phyloP scores from a whole-genome alignment of 2,888 invertebrate genomes.

The Drosophila atripex region DNA sequence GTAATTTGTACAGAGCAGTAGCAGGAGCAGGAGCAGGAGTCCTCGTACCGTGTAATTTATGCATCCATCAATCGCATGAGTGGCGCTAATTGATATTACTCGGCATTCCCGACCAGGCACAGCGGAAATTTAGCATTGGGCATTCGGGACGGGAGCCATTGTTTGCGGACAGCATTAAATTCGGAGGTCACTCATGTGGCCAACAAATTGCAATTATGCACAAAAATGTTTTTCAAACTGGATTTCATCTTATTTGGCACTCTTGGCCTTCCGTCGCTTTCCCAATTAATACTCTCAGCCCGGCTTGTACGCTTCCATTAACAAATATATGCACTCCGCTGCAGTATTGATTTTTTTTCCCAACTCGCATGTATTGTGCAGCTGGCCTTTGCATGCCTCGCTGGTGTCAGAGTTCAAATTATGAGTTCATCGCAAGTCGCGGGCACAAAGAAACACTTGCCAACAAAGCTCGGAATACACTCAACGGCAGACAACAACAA shows the following conservation, averaged over 20 bases:
- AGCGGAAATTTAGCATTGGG: not conserved
- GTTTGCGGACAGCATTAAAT: slow-evolving; percentile 21
- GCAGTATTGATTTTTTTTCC: slow-evolving; percentile 26
- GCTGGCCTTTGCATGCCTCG: slow-evolving; percentile 17
- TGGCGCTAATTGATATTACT: slow-evolving; percentile 41
- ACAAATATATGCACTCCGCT: slow-evolving; percentile 21
- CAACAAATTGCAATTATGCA: slow-evolving; percentile 23
- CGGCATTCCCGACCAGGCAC: not conserved
- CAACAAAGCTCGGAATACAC: slow-evolving; percentile 74
- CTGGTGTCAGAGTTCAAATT: slow-evolving; percentile 71
- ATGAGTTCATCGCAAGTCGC: slow-evolving; percentile 72
- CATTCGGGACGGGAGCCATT: slow-evolving; percentile 1
- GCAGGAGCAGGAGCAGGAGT: not conserved
- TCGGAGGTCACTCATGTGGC: slow-evolving; percentile 18
- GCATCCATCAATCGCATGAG: slow-evolving; percentile 61
- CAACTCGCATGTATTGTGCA: not conserved
- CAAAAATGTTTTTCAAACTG: slow-evolving; percentile 15
- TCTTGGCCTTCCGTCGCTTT: not conserved
- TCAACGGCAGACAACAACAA: slow-evolving; percentile 62
- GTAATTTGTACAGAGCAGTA: slow-evolving; percentile 60
- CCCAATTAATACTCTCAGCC: slow-evolving; percentile 4
- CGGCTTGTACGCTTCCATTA: slow-evolving; percentile 37
- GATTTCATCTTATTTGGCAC: not conserved
- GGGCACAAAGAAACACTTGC: slow-evolving; percentile 62
- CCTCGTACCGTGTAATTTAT: slow-evolving; percentile 56